Conservation (phyloP, 2,113 vertebrate species). For the Cinclus mexicanus region DNA sequence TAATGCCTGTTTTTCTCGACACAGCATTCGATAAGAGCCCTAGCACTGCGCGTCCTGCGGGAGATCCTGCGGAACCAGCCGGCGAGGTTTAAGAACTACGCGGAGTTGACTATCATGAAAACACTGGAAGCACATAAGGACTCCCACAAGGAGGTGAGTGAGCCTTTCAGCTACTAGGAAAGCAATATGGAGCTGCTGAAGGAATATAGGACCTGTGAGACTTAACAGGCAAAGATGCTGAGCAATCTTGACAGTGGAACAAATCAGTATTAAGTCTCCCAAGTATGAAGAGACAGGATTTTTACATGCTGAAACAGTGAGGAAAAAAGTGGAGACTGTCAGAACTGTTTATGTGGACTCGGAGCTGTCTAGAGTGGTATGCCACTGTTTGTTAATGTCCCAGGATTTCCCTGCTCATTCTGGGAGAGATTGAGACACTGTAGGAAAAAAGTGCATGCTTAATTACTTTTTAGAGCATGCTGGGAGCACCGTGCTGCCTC, state of each 20-base stretch:
- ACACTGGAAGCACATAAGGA: conserved; percentile 98
- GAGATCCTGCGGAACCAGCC: conserved; percentile 98
- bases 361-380: background rate
- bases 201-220: background rate
- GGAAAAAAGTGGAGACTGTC: background rate
- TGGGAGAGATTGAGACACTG: background rate
- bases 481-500: background rate
- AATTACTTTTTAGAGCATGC: background rate
- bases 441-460: background rate
- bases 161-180: background rate
- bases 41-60: conserved; percentile 91
- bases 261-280: background rate
- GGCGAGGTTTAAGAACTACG: conserved; percentile 96
- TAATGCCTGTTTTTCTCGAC: background rate
- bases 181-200: background rate
- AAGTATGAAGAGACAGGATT: background rate
- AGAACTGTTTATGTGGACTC: background rate
- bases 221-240: background rate
- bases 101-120: conserved; percentile 98
- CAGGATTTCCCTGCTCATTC: background rate
- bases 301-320: background rate
- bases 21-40: conserved; percentile 92
- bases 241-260: background rate
- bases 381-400: background rate
- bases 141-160: conserved; percentile 94